Evolutionary conservation across 2,797 vertebrate species (phyloP), one percentile per base, ranked within the genome.

Genomic region (Chelon auratus): DNA sequence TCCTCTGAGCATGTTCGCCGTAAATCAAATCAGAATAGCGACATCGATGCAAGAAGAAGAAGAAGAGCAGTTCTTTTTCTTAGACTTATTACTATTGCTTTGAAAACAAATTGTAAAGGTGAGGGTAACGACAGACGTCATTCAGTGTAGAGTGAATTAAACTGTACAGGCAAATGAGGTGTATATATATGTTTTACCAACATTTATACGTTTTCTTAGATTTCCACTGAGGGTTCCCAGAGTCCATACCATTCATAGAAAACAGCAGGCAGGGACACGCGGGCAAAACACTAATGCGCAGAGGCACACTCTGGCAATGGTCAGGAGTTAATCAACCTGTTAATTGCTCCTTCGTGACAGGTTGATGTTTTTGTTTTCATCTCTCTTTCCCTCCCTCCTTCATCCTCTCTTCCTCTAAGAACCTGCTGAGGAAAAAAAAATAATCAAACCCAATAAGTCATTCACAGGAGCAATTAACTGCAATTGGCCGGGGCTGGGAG

Each of bases 401-500:
- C 84, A 47, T 80, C 62, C 58, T 48, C 55, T 45, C 68, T 74
- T 68, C 76, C 79, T 79, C 77, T 30, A 67, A 72, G 77, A 82
- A 78, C 70, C 64, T 60, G 67, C 68, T 65, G 70, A 42, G 62
- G 69, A 82, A 81, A 80, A 40, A 40, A 40, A 40, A 40, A 40
- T 8, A 33, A 33, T 33, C 12, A 40, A 18, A 88, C 78, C 72
- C 84, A 81, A 86, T 91, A 85, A 87, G 80, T 92, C 81, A 82
- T 87, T 91, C 20, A 54, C 81, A 68, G 77, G 87, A 75, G 81
- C 89, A 92, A 91, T 92, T 87, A 91, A 84, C 73, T 78, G 77
- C 83, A 54, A 77, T 82, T 87, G 85, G 84, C 81, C 17, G 13
- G 70, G 68, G 77, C 75, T 84, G 78, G 69, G 72, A 81, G 84